phyloP scores from a whole-genome alignment of 2,888 invertebrate species.

The Megastigmus dorsalis region DNA sequence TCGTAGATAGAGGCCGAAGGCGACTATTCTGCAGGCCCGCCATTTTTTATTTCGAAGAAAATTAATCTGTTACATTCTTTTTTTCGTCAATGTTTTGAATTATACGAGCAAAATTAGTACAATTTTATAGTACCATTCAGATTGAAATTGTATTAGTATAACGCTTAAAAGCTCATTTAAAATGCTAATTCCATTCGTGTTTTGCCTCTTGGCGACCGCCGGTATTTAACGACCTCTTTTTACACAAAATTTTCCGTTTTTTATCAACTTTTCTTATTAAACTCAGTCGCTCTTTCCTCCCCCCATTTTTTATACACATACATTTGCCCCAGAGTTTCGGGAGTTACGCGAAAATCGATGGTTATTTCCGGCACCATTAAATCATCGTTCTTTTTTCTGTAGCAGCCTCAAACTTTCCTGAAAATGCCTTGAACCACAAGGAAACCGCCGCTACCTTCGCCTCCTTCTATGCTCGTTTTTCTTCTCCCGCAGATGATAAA shows the following conservation, averaged over 20 bases:
- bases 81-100: neutral
- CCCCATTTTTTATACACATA: too few relatives aligned
- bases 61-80: neutral
- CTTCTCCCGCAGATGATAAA: slow-evolving; percentile 31
- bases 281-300: too few relatives aligned
- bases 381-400: neutral
- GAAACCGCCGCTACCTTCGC: slow-evolving; percentile 14
- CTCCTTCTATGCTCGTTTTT: slow-evolving; percentile 26
- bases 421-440: neutral
- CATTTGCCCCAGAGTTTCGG: neutral
- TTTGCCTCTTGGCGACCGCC: neutral
- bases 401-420: slow-evolving; percentile 12
- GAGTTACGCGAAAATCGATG: slow-evolving; percentile 4
- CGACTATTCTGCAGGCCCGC: neutral
- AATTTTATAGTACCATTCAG: neutral
- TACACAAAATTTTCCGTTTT: neutral
- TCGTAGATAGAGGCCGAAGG: neutral
- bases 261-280: neutral
- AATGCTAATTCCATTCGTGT: slow-evolving; percentile 25
- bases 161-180: slow-evolving; percentile 21
- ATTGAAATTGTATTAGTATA: slow-evolving; percentile 28
- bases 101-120: too few relatives aligned
- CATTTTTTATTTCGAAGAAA: neutral
- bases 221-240: too few relatives aligned
- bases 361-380: slow-evolving; percentile 7